Base-by-base conservation (phyloP, 2,888 invertebrate genomes). In the Caenorhabditis panamensis region DNA sequence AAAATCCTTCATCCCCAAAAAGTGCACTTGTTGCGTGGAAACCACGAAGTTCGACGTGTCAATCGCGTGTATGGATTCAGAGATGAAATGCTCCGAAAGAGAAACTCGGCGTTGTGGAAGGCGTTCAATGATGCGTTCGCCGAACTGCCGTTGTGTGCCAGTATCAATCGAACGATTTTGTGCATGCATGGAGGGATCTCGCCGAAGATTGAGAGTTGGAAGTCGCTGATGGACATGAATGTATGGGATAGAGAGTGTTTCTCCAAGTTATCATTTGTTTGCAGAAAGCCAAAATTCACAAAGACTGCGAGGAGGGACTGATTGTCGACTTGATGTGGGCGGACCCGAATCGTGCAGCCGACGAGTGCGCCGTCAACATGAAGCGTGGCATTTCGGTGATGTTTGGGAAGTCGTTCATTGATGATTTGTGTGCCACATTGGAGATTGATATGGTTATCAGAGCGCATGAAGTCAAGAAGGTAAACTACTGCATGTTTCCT, bases 151-250 rank as follows among this genome's bases (percentile, higher is more conserved):
- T 67, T 88, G 1, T 84, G 84, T 58, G 88, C 87, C 11, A 54
- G 73, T 47, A 82, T 88, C 44, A 75, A 79, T 20, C 73, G 77
- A 2, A 78, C 82, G 24, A 86, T 88, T 24, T 72, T 88, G 28
- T 84, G 85, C 64, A 86, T 87, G 86, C 88, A 88, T 62, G 88
- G 88, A 2, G 88, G 88, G 28, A 82, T 88, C 31, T 87, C 87
- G n/a, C 79, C 82, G 26, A 79, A 82, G 31, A 88, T 87, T 61
- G 82, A 82, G 61, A 72, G 54, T 26, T 85, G 86, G 86, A 44
- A 72, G 9, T 49, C 79, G 28, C 63, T 88, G 51, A 51, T 31
- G 1, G 75, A 68, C 9, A 73, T 87, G 47, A 66, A 68, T 73
- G 88, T 85, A 18, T 37, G 49, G 37, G 16, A 9, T 5, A 4